Percentiles rank a stretch among this genome's conserved stretches.
Evolutionary conservation across 2,797 vertebrate genomes (phyloP).

Genomic region (Crocidura indochinensis): DNA sequence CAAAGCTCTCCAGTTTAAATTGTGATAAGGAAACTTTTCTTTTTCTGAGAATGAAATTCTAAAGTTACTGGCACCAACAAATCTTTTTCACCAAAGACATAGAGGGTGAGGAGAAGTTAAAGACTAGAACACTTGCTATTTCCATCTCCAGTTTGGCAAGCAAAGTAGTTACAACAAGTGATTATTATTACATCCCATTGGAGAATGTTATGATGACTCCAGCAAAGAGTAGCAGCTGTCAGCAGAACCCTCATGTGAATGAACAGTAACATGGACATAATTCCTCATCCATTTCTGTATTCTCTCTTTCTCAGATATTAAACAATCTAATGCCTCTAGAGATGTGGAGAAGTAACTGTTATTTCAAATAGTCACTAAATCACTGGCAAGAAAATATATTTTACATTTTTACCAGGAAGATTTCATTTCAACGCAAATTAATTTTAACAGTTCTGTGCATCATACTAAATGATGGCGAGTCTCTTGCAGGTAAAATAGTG

Average conservation of each 20-base stretch:
- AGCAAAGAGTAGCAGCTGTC: background rate
- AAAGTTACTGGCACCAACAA: background rate
- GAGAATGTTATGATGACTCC: background rate
- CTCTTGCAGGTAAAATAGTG: background rate
- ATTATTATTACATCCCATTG: background rate
- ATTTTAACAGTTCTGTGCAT: background rate
- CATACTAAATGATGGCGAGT: background rate
- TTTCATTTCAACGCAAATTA: background rate
- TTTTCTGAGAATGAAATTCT: constrained; percentile 16
- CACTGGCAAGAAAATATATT: background rate
- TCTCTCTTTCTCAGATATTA: no score
- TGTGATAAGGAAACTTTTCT: background rate
- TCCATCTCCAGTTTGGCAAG: background rate
- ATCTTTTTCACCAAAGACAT: no score
- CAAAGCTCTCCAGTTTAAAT: background rate
- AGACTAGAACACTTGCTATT: background rate
- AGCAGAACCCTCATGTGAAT: background rate
- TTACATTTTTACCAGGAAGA: background rate
- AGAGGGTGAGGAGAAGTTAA: no score
- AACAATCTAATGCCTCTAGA: background rate
- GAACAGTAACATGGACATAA: background rate
- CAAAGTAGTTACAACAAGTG: background rate
- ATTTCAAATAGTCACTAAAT: constrained; percentile 4
- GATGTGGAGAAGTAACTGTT: accelerated
- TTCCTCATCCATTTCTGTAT: no score